Evolutionary conservation across 2,113 vertebrate species (phyloP), one percentile per base, ranked within the genome.

Genomic region (Calyptomena viridis): DNA sequence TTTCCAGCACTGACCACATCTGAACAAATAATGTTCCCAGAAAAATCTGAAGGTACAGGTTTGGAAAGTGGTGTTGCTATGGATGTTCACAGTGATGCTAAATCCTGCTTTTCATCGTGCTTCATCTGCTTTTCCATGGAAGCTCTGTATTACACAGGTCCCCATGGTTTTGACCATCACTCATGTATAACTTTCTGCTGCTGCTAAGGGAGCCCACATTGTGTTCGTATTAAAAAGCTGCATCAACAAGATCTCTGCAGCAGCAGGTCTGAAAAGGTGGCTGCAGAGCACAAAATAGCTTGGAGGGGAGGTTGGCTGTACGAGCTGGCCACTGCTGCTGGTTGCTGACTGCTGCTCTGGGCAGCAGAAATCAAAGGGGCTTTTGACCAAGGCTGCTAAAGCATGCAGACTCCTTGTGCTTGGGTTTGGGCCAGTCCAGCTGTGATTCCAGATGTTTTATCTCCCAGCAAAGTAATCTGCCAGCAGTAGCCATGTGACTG

Each of bases 341-440:
- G 6, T 12, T 35, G 37, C 46, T 4, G 3, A 15, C 42, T 9
- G 4, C 74, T 2, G 3, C 75, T 68, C 67, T 31, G 7, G 37
- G 53, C 53, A 83, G 58, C 44, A 30, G 68, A 83, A 69, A 49
- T n/a, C 24, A 44, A 58, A 28, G 24, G 19, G 14, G 7, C 49
- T 52, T 84, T 82, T 85, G 71, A 49, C 30, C 7, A 11, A 73
- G 2, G 6, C 14, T 25, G 0, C 25, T 72, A 64, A 40, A 93
- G 40, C 35, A 42, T 5, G 52, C 0, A 0, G 23, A 2, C 5
- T 3, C 20, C 15, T 47, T 40, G 30, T n/a, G 18, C 39, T 84
- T 0, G 0, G 6, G 31, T 73, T 92, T 33, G 11, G 37, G 52
- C 21, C 72, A 76, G 12, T 12, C n/a, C 62, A 78, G 12, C 17